Conservation (phyloP, 37 sponge, comb jelly and placozoan genomes). For the Cladorhizidae sp. region DNA sequence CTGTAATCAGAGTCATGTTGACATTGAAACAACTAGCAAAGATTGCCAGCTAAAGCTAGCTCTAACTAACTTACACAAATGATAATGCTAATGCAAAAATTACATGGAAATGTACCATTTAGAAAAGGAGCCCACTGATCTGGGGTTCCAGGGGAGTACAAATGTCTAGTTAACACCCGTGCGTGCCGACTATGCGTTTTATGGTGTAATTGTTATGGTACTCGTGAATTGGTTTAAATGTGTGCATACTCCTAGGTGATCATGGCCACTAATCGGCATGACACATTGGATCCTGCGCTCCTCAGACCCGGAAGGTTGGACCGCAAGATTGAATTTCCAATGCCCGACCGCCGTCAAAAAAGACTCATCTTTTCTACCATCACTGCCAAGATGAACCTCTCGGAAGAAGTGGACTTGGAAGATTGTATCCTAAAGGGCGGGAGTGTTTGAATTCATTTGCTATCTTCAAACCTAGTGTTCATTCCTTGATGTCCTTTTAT, state of each 20-base stretch:
- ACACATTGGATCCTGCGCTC: slow-evolving; percentile 98
- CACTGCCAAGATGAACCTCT: slow-evolving; percentile 96
- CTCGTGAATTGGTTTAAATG: no score
- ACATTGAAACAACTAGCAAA: no score
- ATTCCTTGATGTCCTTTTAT: not conserved
- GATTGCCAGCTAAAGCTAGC: no score
- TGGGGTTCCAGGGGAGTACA: no score
- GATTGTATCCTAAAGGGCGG: slow-evolving; percentile 72
- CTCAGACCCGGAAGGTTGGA: slow-evolving; percentile 95
- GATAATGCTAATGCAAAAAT: no score
- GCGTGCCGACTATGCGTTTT: no score
- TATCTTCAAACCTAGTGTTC: not conserved
- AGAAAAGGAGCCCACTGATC: no score
- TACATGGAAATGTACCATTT: no score
- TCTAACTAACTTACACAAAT: no score
- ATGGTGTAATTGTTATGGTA: no score
- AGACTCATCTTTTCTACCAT: slow-evolving; percentile 93
- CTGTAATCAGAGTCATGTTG: no score
- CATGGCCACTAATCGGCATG: slow-evolving; percentile 98
- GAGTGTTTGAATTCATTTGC: not conserved
- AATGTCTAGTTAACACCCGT: no score
- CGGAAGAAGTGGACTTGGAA: slow-evolving; percentile 98
- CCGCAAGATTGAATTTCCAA: slow-evolving; percentile 97
- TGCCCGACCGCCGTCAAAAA: slow-evolving; percentile 97
- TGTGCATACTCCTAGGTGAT: slow-evolving; percentile 69